Conservation (phyloP, 2,888 invertebrate genomes). For the Drosophila eohydei region DNA sequence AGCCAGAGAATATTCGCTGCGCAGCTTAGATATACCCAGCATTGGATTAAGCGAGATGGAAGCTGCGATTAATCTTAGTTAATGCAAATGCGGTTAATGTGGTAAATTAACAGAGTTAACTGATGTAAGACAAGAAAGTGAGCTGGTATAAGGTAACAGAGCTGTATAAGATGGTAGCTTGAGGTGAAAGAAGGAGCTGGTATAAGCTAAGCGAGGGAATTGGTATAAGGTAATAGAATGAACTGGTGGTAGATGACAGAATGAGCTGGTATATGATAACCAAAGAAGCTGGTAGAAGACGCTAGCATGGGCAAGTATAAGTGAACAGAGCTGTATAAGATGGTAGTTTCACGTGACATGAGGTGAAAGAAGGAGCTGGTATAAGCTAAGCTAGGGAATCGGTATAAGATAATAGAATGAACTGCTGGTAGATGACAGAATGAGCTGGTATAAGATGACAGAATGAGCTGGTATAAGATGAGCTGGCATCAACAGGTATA, state of each 20-base stretch:
- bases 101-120: neutral
- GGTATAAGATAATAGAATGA: neutral
- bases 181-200: neutral
- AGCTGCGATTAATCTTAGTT: neutral
- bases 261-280: neutral
- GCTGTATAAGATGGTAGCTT: neutral
- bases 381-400: neutral
- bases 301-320: neutral
- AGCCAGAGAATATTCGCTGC: neutral
- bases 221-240: neutral
- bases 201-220: neutral
- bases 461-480: too few relatives aligned
- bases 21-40: constrained; percentile 27
- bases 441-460: too few relatives aligned
- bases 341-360: too few relatives aligned
- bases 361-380: neutral
- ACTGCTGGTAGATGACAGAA: too few relatives aligned
- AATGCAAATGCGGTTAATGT: neutral
- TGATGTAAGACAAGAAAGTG: neutral
- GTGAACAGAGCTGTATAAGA: neutral
- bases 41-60: neutral
- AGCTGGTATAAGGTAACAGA: neutral
- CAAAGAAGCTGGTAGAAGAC: neutral
- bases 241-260: neutral
- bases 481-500: too few relatives aligned